Evolutionary conservation across 1,140 invertebrate genomes (phyloP).

Genomic region (Vanessa atalanta): DNA sequence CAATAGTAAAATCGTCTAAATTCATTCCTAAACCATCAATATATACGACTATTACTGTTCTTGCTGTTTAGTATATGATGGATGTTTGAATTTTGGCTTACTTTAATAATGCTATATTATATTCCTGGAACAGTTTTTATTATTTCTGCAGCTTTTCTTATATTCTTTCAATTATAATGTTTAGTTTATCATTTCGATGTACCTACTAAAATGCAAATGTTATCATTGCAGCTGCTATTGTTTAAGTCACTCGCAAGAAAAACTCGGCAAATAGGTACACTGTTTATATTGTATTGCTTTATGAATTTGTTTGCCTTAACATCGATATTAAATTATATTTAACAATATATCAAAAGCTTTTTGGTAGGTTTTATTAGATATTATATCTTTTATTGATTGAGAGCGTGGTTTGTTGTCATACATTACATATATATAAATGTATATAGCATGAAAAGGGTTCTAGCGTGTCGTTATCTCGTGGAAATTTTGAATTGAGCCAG

Average conservation of each 20-base stretch:
- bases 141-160: constrained; percentile 4
- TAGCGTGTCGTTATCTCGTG: constrained; percentile 30
- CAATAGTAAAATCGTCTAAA: neutral
- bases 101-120: neutral
- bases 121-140: neutral
- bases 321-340: constrained; percentile 24
- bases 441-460: constrained; percentile 31
- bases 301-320: constrained; percentile 51
- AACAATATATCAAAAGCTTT: constrained; percentile 24
- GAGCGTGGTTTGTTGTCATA: constrained; percentile 28
- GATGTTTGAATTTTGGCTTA: neutral
- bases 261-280: constrained; percentile 76
- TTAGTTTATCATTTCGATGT: constrained; percentile 31
- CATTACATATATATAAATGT: neutral
- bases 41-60: neutral
- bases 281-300: constrained; percentile 70
- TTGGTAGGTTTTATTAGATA: constrained; percentile 19
- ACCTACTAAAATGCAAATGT: constrained; percentile 64
- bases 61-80: neutral
- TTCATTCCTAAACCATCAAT: neutral
- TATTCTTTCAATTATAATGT: neutral
- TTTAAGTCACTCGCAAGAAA: constrained; percentile 78
- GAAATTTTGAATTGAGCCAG: constrained; percentile 10
- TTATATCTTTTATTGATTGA: constrained; percentile 11
- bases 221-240: constrained; percentile 79